Evolutionary conservation across 2,797 vertebrate genomes (phyloP).

Genomic region (Xyrichtys novacula): DNA sequence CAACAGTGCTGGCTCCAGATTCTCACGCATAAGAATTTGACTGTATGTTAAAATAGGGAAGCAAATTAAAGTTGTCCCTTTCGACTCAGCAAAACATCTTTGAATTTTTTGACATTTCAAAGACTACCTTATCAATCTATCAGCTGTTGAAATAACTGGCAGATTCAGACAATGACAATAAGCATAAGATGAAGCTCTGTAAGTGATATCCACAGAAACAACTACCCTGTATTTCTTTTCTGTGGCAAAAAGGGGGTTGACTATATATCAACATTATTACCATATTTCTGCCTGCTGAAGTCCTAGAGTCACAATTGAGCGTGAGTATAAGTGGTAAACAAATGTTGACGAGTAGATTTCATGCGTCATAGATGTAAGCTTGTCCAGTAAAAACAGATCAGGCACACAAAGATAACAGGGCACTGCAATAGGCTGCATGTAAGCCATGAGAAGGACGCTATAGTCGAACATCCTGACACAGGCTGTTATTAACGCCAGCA

Average conservation of each 20-base stretch:
- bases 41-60: too few relatives aligned
- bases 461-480: slow-evolving; percentile 26
- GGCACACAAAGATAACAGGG: slow-evolving; percentile 8
- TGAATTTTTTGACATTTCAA: not conserved
- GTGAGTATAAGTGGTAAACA: not conserved
- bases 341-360: not conserved
- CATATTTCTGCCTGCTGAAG: too few relatives aligned
- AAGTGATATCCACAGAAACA: not conserved
- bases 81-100: too few relatives aligned
- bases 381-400: slow-evolving; percentile 3
- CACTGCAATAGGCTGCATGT: slow-evolving; percentile 10
- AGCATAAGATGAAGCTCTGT: not conserved
- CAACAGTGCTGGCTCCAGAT: not conserved
- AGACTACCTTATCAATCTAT: not conserved
- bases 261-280: not conserved
- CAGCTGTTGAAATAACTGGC: too few relatives aligned
- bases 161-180: not conserved
- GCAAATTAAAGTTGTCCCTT: too few relatives aligned
- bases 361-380: not conserved
- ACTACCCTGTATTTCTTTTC: not conserved
- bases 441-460: slow-evolving; percentile 14
- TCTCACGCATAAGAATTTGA: too few relatives aligned
- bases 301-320: not conserved
- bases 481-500: slow-evolving; percentile 22
- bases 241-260: not conserved